Base-by-base conservation (phyloP, 1,140 invertebrate species). In the Bombus vancouverensis region DNA sequence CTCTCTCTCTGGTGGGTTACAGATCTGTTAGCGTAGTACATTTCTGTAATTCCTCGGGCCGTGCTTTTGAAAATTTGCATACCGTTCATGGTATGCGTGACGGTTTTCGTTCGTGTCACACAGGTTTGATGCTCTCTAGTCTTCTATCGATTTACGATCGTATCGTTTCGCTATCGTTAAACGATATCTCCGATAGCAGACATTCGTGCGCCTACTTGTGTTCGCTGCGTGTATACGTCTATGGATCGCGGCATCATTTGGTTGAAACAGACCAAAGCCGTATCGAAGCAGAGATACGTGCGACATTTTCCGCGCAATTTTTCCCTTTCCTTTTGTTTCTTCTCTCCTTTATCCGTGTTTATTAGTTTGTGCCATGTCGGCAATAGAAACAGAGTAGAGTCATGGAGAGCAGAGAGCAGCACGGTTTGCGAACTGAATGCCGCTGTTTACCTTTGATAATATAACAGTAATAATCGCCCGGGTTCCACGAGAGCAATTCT, bases 111-210 rank as follows among this genome's bases (percentile, higher is more conserved):
- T 12, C 22, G 9, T 25, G 28, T 70, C 68, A 28, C 37, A 80
- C 59, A 37, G 65, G 57, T 75, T 73, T 18, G 57, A 34, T 15
- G n/a, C 32, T 37, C 28, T n/a, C 10, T n/a, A 13, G 59, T 53
- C 34, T 15, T 42, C 18, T 53, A 83, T 83, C 71, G 77, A 65
- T 76, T 65, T 66, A 44, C 73, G 85, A 81, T 86, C 74, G n/a
- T 62, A 59, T 32, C 57, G 80, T 28, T 42, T 37, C 74, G 39
- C 59, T 84, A 84, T 88, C 83, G 81, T 76, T 79, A 84, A 80
- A 84, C 87, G 81, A 88, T 88, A 88, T 80, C 74, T 75, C 47
- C 37, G 68, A 88, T 83, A 65, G 44, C 57, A 9, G 37, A 15
- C 74, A 37, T 8, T 10, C 8, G 25, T 22, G 2, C 6, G 0